Conservation (phyloP, 2,888 invertebrate species). For the Clostera curtula region DNA sequence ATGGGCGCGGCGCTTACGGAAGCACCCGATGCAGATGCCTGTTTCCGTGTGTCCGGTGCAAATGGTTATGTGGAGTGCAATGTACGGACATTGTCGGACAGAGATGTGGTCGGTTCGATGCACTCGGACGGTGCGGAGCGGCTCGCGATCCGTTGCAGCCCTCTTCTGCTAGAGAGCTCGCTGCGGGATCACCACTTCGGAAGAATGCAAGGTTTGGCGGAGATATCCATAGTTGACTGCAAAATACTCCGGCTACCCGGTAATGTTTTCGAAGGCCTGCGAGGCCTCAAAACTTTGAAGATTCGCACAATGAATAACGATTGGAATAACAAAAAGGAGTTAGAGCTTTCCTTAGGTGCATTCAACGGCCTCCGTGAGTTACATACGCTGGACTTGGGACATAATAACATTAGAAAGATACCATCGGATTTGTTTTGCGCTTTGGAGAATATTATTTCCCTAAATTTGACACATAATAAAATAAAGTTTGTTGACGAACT, state of each 20-base stretch:
- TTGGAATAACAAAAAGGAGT: slow-evolving; percentile 81
- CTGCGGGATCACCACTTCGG: slow-evolving; percentile 83
- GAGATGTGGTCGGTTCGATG: slow-evolving; percentile 77
- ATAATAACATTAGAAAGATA: slow-evolving; percentile 86
- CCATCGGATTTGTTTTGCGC: slow-evolving; percentile 88
- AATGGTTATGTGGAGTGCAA: slow-evolving; percentile 74
- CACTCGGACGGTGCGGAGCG: slow-evolving; percentile 83
- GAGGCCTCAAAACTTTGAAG: slow-evolving; percentile 84
- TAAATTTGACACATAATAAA: slow-evolving; percentile 90
- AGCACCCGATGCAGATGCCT: slow-evolving; percentile 64
- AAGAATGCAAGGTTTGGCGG: slow-evolving; percentile 84
- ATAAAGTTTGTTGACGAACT: slow-evolving; percentile 85
- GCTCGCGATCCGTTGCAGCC: slow-evolving; percentile 83
- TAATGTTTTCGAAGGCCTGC: slow-evolving; percentile 86
- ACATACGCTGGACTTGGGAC: slow-evolving; percentile 83
- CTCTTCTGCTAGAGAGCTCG: slow-evolving; percentile 78
- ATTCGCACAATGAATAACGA: slow-evolving; percentile 86
- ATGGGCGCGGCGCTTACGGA: slow-evolving; percentile 71
- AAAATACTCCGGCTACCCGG: slow-evolving; percentile 85
- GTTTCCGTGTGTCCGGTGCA: slow-evolving; percentile 59
- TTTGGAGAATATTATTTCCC: slow-evolving; percentile 84
- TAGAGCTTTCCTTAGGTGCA: slow-evolving; percentile 82
- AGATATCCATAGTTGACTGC: slow-evolving; percentile 84
- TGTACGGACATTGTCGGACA: slow-evolving; percentile 80
- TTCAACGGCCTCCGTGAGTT: slow-evolving; percentile 86